A percentile compares a stretch with the other conserved stretches of the same genome.
phyloP scores from a whole-genome alignment of 2,797 vertebrate species.

The Microctenopoma stevenorrisi region DNA sequence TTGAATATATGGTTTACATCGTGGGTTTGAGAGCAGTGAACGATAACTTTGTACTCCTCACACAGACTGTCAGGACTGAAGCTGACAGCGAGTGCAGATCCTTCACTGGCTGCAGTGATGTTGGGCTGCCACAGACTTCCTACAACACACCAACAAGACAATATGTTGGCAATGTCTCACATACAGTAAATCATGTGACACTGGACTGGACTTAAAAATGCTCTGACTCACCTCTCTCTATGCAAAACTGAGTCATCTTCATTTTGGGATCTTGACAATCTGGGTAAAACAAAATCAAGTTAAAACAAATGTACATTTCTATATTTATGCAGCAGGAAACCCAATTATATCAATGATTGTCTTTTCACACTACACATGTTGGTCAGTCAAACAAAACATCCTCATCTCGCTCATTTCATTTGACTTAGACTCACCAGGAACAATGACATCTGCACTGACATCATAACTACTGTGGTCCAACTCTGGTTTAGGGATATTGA shows the following conservation, averaged over 20 bases:
- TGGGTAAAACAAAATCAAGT: constrained; percentile 43
- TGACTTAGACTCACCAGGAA: constrained; percentile 68
- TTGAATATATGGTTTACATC: accelerated
- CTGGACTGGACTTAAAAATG: background rate
- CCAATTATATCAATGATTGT: too few relatives aligned
- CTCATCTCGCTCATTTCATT: background rate
- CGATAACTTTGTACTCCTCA: constrained; percentile 58
- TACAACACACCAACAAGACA: constrained; percentile 31
- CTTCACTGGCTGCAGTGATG: constrained; percentile 30
- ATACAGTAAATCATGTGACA: background rate
- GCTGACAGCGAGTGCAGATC: constrained; percentile 48
- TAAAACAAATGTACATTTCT: too few relatives aligned
- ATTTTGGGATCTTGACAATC: constrained; percentile 71
- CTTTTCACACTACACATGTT: too few relatives aligned
- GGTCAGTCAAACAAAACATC: too few relatives aligned
- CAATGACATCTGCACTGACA: constrained; percentile 23
- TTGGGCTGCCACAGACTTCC: constrained; percentile 80
- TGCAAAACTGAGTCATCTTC: constrained; percentile 68
- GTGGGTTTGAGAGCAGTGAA: constrained; percentile 12
- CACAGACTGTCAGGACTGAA: constrained; percentile 63
- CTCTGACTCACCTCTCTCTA: constrained; percentile 72
- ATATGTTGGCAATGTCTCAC: background rate
- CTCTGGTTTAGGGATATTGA: constrained; percentile 82
- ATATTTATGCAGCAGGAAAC: too few relatives aligned
- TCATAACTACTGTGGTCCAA: constrained; percentile 60